phyloP scores from a whole-genome alignment of 1,140 invertebrate species.

The Pissodes strobi region DNA sequence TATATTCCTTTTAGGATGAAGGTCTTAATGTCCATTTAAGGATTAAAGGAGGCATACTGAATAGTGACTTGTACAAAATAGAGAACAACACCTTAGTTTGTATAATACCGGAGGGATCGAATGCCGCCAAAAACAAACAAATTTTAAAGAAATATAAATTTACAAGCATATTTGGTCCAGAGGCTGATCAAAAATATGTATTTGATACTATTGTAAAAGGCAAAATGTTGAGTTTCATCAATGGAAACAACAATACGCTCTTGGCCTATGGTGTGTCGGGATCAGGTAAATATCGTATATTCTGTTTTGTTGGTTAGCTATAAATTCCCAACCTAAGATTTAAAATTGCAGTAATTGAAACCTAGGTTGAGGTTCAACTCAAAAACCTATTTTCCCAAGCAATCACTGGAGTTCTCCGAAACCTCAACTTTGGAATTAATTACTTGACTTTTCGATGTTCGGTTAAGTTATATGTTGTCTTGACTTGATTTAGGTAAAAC shows the following conservation, averaged over 20 bases:
- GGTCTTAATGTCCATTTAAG: slow-evolving; percentile 60
- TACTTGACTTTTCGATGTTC: too few relatives aligned
- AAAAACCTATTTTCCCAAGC: too few relatives aligned
- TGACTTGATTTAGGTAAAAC: slow-evolving; percentile 77
- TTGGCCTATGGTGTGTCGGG: slow-evolving; percentile 82
- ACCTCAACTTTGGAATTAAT: too few relatives aligned
- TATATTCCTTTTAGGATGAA: too few relatives aligned
- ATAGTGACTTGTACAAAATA: slow-evolving; percentile 53
- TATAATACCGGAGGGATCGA: slow-evolving; percentile 50
- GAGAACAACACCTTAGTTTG: slow-evolving; percentile 49
- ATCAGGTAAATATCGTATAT: too few relatives aligned
- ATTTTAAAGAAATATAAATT: slow-evolving; percentile 71
- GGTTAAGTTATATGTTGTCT: too few relatives aligned
- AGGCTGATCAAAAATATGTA: slow-evolving; percentile 62
- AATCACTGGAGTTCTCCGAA: too few relatives aligned
- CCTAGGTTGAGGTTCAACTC: too few relatives aligned
- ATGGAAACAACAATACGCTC: slow-evolving; percentile 75
- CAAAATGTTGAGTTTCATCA: slow-evolving; percentile 66
- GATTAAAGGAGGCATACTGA: slow-evolving; percentile 56
- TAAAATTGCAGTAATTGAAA: too few relatives aligned
- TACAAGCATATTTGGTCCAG: slow-evolving; percentile 65
- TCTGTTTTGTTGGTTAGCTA: too few relatives aligned
- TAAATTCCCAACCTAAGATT: too few relatives aligned
- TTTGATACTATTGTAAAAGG: slow-evolving; percentile 65
- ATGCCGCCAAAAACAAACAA: slow-evolving; percentile 48